Evolutionary conservation across 64 coral and sea anemone genomes (phyloP), one percentile per base, ranked within the genome.

Genomic region (Pocillopora verrucosa): DNA sequence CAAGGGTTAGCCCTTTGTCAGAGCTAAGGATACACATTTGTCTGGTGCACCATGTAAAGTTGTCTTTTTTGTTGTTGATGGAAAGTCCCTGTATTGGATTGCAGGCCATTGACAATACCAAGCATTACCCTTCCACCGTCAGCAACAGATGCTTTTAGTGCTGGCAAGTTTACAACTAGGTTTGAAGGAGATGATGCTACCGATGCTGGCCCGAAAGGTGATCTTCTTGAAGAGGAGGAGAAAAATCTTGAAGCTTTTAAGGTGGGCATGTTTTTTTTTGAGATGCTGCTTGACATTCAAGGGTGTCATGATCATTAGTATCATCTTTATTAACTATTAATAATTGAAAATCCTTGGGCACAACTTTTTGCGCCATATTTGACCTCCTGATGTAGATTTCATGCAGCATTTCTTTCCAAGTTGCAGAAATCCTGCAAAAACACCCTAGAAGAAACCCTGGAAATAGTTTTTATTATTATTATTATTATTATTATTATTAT

Each of bases 241-340:
- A 93, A 78, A 78, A 77, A 89, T 68, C 37, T 93, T n/a, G 92
- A 93, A 72, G 92, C 92, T 68, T 93, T 93, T 79, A 93, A 93
- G 92, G 92, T 93, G 41, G 69, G 34, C 34, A 36, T 16, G 17
- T 58, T 12, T 7, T 58, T 67, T 15, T 30, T 19, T 51, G 41
- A 30, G 41, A 3, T 51, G 41, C 41, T 51, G 41, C 41, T 51
- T 51, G 41, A 51, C 41, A 51, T 51, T 51, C 41, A 51, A 51
- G 41, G 41, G 41, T 51, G 3, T 51, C 7, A 51, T 51, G 41
- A 51, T 51, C 41, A 51, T 51, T 7, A 51, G 41, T 51, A 51
- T 51, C 41, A 51, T 51, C 41, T 4, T 51, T 51, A 51, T 51
- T 51, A 51, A 51, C 41, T 51, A 51, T 4, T 51, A 51, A 51